These are phyloP conservation scores for Phalacrocorax pelagicus DNA, from an alignment of 2,113 vertebrate genomes.

Conservation along the genomic window DNA sequence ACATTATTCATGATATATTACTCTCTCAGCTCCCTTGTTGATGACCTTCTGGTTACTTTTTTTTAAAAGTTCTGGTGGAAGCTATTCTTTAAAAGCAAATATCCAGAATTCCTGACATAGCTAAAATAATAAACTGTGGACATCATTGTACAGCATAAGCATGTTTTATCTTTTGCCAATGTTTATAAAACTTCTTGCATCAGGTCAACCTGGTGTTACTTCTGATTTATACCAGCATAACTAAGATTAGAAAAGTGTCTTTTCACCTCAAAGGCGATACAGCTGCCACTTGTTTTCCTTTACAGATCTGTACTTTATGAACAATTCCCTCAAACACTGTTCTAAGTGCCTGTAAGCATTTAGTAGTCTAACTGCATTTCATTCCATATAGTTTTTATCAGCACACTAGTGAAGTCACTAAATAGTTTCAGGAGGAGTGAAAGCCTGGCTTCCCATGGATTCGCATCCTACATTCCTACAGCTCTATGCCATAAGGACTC, in stretches of 20 bases:
- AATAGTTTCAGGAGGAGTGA: neutral
- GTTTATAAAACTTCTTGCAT: neutral
- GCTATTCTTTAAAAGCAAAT: neutral
- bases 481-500: neutral
- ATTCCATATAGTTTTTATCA: neutral
- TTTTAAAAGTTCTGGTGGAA: constrained; percentile 9
- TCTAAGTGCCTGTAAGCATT: neutral
- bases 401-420: neutral
- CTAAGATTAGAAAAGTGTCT: neutral
- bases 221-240: neutral
- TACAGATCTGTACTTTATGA: neutral
- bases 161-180: neutral
- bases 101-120: constrained; percentile 22
- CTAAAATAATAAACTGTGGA: neutral
- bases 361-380: neutral
- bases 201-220: neutral
- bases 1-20: constrained; percentile 62
- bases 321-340: neutral
- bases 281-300: neutral
- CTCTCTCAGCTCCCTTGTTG: constrained; percentile 46
- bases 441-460: neutral
- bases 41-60: constrained; percentile 51
- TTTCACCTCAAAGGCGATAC: neutral
- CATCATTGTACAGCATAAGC: neutral
- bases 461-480: neutral